Conservation (phyloP, 2,888 invertebrate species). For the Pyrgus malvae region DNA sequence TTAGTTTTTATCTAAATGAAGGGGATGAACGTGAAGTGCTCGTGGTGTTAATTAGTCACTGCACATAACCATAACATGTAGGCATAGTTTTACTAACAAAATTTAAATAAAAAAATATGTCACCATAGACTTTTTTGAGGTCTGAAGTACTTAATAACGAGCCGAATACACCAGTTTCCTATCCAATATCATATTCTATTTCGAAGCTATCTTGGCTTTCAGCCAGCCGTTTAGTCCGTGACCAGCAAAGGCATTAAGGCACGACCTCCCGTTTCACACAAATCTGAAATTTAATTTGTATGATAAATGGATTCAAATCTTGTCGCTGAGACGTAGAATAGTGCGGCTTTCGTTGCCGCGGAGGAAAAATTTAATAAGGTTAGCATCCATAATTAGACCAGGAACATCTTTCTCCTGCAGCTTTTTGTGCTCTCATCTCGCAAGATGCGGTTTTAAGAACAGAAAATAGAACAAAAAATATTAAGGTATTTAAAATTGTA, state of each 20-base stretch:
- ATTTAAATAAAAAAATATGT: no score
- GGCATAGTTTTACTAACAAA: no score
- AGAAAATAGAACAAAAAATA: no score
- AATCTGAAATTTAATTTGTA: conserved; percentile 32
- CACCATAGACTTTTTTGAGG: no score
- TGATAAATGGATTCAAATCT: conserved; percentile 31
- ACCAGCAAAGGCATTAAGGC: conserved; percentile 7
- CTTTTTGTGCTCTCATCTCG: not conserved
- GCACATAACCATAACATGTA: no score
- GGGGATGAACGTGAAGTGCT: no score
- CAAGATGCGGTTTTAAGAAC: not conserved
- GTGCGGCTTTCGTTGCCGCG: conserved; percentile 9
- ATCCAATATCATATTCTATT: conserved; percentile 11
- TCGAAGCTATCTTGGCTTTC: conserved; percentile 11
- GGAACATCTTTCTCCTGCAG: conserved; percentile 1
- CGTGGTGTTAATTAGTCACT: no score
- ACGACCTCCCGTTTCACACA: conserved; percentile 18
- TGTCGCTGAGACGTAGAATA: conserved; percentile 19
- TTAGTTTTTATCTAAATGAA: no score
- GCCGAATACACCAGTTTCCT: not conserved
- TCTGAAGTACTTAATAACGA: no score
- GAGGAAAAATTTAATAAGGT: conserved; percentile 16
- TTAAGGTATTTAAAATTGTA: no score
- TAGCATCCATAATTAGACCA: conserved; percentile 18
- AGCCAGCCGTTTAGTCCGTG: conserved; percentile 19